Base-by-base conservation (phyloP, 2,797 vertebrate genomes). In the Characodon lateralis region DNA sequence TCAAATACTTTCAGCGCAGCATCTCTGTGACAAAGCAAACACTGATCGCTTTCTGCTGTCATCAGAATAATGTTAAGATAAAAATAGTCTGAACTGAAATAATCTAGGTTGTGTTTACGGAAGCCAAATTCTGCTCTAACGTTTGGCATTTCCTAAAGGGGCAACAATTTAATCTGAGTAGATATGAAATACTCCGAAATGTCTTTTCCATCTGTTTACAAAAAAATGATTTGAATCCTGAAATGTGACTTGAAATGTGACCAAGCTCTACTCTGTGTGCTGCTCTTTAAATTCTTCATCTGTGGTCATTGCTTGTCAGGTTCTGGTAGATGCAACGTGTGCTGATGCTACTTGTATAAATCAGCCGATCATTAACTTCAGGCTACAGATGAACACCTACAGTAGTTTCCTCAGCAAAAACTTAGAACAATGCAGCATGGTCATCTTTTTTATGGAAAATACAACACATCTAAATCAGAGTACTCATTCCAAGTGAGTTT, bases 31-130 rank as follows among this genome's bases (percentile, higher is more conserved):
- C 73, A 74, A 86, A 89, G 83, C 84, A 87, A 82, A 79, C 68
- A 58, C 71, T 66, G 83, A 82, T 83, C 78, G 63, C 78, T 73
- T 80, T 51, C 80, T 85, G 63, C 56, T 80, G 72, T 80, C 41
- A 28, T 79, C 83, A 79, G 71, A 82, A 78, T 73, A 71, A 79
- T 0, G 71, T 65, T 22, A 0, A 22, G 73, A 86, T 92, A 93
- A 93, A 93, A 92, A 92, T 94, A 94, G 71, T 71, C 66, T 0
- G 1, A 51, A 83, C 92, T 87, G 77, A 88, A 90, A 89, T 50
- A 84, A 71, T 68, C 58, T 28, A 55, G 35, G 39, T 73, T 75
- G 39, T 74, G 86, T 84, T 43, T 18, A 87, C 79, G 82, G 75
- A 87, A 85, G 75, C 69, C 58, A 39, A 83, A 78, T 79, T 83